Percentiles rank a stretch among this genome's conserved stretches.
phyloP scores from a whole-genome alignment of 2,888 invertebrate genomes.

The Synanthedon andrenaeformis region DNA sequence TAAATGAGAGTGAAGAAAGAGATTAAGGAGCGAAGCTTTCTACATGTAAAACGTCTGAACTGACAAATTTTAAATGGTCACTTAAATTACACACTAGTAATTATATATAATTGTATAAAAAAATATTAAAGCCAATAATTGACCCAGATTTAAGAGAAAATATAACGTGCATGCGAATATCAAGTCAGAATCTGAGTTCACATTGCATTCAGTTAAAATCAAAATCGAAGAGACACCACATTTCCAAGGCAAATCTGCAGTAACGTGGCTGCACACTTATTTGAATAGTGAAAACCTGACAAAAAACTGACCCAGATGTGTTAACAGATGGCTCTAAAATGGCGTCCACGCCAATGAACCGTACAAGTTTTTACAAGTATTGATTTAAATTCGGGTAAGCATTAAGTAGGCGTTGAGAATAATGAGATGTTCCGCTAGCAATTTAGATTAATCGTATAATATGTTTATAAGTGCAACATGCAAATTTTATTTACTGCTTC shows the following conservation, averaged over 20 bases:
- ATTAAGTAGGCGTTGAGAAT: slow-evolving; percentile 3
- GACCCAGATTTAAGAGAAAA: too few species aligned
- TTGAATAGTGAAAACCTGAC: slow-evolving; percentile 49
- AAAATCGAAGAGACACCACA: slow-evolving; percentile 18
- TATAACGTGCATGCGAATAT: too few species aligned
- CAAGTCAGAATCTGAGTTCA: slow-evolving; percentile 4
- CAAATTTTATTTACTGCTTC: background rate
- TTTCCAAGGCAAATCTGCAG: slow-evolving; percentile 17
- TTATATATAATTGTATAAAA: too few species aligned
- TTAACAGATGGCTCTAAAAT: slow-evolving; percentile 38
- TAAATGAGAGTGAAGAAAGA: too few species aligned
- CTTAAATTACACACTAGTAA: too few species aligned
- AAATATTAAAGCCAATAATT: too few species aligned
- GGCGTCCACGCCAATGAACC: slow-evolving; percentile 31
- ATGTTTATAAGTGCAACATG: background rate
- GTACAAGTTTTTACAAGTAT: slow-evolving; percentile 29
- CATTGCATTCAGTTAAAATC: slow-evolving; percentile 25
- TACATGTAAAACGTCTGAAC: too few species aligned
- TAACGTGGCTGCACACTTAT: slow-evolving; percentile 27
- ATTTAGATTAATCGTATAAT: background rate
- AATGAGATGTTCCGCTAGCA: slow-evolving; percentile 5
- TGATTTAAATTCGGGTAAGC: slow-evolving; percentile 15
- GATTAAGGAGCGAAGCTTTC: too few species aligned
- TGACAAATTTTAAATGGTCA: too few species aligned
- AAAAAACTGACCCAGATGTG: slow-evolving; percentile 51